phyloP scores from a whole-genome alignment of 2,797 vertebrate species.

The Rhinella marina region DNA sequence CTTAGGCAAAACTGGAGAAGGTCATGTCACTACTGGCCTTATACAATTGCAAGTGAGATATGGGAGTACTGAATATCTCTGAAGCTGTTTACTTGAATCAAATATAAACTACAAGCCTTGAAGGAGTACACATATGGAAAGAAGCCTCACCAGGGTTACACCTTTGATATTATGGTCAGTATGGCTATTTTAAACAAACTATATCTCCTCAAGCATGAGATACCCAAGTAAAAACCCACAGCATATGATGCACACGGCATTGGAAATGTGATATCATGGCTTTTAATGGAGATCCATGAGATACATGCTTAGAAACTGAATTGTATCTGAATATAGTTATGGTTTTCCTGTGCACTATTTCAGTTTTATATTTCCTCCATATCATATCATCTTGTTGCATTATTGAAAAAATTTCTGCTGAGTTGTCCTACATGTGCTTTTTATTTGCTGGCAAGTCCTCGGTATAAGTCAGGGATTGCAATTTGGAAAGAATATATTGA shows the following conservation, averaged over 20 bases:
- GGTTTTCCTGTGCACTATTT: conserved; percentile 24
- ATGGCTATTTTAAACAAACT: not conserved
- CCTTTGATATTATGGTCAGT: not conserved
- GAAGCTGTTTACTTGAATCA: no score
- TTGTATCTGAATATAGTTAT: conserved; percentile 1
- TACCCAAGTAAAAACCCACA: not conserved
- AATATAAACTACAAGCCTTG: not conserved
- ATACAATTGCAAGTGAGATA: no score
- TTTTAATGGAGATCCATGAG: not conserved
- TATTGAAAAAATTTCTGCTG: conserved; percentile 45
- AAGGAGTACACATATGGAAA: not conserved
- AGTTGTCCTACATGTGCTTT: not conserved
- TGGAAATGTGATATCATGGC: not conserved
- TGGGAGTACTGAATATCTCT: no score
- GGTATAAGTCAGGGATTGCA: not conserved
- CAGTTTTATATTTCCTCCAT: conserved; percentile 26
- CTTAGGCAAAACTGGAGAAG: no score
- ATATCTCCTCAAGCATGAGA: not conserved
- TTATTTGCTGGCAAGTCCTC: conserved; percentile 27
- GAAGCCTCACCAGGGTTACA: not conserved
- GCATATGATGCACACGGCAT: not conserved
- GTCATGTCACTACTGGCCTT: no score
- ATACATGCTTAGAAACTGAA: not conserved
- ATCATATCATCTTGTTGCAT: conserved; percentile 23
- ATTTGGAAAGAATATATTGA: conserved; percentile 23